Evolutionary conservation across 2,797 vertebrate species (phyloP).

Genomic region (Tenualosa thibaudeaui): DNA sequence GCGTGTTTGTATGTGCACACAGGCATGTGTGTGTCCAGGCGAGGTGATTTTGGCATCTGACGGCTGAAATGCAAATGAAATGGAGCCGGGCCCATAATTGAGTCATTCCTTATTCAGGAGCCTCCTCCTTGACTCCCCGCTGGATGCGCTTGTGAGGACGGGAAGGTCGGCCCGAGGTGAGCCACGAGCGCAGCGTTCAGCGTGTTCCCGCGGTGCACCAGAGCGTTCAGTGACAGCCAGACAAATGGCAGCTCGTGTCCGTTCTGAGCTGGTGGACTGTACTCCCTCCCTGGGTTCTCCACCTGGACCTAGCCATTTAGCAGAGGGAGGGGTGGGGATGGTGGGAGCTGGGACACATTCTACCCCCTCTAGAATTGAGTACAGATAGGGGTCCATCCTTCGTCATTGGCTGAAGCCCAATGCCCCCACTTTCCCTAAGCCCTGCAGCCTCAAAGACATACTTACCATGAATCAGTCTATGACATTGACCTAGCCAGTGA

Average conservation of each 20-base stretch:
- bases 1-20: conserved; percentile 8
- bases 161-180: conserved; percentile 50
- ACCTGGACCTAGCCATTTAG: background rate
- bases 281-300: conserved; percentile 33
- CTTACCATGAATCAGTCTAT: too few species aligned
- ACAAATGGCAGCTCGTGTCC: conserved; percentile 46
- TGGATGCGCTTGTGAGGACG: conserved; percentile 26
- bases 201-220: conserved; percentile 21
- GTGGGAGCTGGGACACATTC: too few species aligned
- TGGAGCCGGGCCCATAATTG: conserved; percentile 39
- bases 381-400: too few species aligned
- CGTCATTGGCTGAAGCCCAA: too few species aligned
- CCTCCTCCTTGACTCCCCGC: conserved; percentile 36
- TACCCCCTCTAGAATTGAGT: background rate
- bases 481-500: too few species aligned
- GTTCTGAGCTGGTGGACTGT: conserved; percentile 48
- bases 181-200: conserved; percentile 38
- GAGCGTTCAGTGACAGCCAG: conserved; percentile 47
- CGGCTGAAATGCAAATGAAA: conserved; percentile 49
- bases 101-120: conserved; percentile 46
- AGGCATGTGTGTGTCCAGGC: background rate
- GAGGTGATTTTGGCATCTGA: conserved; percentile 31
- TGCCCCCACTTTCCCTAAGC: too few species aligned
- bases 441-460: too few species aligned
- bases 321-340: background rate